Conservation (phyloP, 1,140 invertebrate genomes). For the Nebria ingens region DNA sequence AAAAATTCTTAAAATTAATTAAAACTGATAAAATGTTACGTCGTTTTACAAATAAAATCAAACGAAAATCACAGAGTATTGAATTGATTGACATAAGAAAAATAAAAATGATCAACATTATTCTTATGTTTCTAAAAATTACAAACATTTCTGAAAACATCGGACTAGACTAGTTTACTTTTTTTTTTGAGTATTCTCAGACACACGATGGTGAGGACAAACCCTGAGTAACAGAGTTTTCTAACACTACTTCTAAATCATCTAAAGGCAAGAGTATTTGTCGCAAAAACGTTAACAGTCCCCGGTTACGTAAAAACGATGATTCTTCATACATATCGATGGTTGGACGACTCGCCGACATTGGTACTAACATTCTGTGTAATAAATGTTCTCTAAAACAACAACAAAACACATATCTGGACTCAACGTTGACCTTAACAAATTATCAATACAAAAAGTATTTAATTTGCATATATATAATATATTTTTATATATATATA, state of each 20-base stretch:
- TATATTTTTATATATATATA: slow-evolving; percentile 15
- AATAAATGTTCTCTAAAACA: slow-evolving; percentile 79
- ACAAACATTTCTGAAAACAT: neutral
- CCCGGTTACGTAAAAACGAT: slow-evolving; percentile 81
- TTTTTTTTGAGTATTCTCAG: neutral
- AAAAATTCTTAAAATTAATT: no score
- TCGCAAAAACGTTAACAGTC: slow-evolving; percentile 75
- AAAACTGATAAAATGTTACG: no score
- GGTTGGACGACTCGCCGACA: slow-evolving; percentile 77
- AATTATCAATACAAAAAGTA: no score
- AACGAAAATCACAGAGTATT: neutral
- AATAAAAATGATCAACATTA: no score
- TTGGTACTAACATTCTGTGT: slow-evolving; percentile 76
- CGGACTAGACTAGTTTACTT: neutral
- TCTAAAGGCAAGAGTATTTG: slow-evolving; percentile 87
- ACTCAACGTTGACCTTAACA: no score
- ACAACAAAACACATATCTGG: no score
- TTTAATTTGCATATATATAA: no score
- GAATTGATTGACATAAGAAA: neutral
- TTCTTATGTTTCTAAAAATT: neutral
- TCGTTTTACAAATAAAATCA: no score
- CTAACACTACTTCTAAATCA: slow-evolving; percentile 86
- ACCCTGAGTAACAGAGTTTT: slow-evolving; percentile 90
- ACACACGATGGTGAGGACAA: slow-evolving; percentile 46
- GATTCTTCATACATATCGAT: slow-evolving; percentile 91